Base-by-base conservation (phyloP, 2,888 invertebrate genomes). In the Endomychus coccineus region DNA sequence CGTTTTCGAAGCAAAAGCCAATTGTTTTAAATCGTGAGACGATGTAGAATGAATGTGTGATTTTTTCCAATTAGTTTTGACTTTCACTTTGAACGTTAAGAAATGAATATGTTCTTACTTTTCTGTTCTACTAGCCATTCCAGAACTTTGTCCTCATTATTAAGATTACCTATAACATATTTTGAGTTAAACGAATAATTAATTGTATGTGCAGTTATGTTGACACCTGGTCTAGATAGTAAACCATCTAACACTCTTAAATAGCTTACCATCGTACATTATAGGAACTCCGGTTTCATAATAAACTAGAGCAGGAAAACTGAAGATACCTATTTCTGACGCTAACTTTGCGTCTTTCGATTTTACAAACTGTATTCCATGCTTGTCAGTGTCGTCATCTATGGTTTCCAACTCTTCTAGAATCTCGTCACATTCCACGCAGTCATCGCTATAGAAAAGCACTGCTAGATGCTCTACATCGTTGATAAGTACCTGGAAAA, bases 51-150 rank as follows among this genome's bases (percentile, higher is more conserved):
- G n/a, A n/a, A n/a, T n/a, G n/a, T n/a, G n/a, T n/a, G n/a, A n/a
- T n/a, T n/a, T n/a, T n/a, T n/a, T n/a, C 31, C 29, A 19, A n/a
- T 28, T 19, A 21, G 10, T 16, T 19, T 32, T 3, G 25, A 16
- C 11, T 28, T 28, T 28, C 3, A 28, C 6, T 7, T n/a, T 6
- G 21, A 19, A 19, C 21, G 49, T 42, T 14, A 45, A 49, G 49
- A 45, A 39, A 45, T 43, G 48, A 43, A 71, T 73, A 72, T 74
- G 71, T 75, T 78, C 89, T 89, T 89, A 89, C 89, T 88, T 86
- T 89, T 88, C 77, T 90, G 89, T 75, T 86, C 83, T 75, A 88
- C 77, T 74, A 91, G 83, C 90, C 90, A 91, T 77, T 86, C 84
- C 77, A 91, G 82, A 75, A 91, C 89, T 78, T 85, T 86, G 73